phyloP scores from a whole-genome alignment of 2,113 vertebrate genomes.

The Bufo gargarizans region DNA sequence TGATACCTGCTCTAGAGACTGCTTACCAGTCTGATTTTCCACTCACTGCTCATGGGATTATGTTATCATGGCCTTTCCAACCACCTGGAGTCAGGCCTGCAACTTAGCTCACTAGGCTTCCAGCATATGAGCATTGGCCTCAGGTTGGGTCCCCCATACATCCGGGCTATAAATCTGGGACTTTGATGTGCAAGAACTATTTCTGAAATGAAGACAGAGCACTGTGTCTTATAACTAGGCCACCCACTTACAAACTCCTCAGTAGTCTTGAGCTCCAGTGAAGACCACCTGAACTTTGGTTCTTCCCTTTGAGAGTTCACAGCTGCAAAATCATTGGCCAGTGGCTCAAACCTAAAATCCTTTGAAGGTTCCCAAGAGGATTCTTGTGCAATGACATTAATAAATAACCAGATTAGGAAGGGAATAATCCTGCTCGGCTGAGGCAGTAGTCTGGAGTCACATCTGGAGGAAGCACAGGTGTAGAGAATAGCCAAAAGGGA shows the following conservation, averaged over 20 bases:
- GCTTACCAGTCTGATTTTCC: too few relatives aligned
- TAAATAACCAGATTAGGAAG: not conserved
- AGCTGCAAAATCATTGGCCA: slow-evolving; percentile 22
- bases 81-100: too few relatives aligned
- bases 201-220: not conserved
- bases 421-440: not conserved
- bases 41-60: too few relatives aligned
- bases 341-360: not conserved
- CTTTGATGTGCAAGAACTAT: not conserved
- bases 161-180: not conserved
- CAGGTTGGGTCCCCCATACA: not conserved
- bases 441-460: not conserved
- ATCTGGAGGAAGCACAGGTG: slow-evolving; percentile 10
- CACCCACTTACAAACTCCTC: not conserved
- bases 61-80: too few relatives aligned
- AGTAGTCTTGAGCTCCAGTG: not conserved
- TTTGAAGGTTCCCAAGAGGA: slow-evolving; percentile 8
- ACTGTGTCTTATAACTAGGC: not conserved
- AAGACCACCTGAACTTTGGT: slow-evolving; percentile 26
- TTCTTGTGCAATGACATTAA: not conserved
- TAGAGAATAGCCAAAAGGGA: not conserved
- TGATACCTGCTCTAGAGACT: too few relatives aligned
- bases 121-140: not conserved
- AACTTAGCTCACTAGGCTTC: too few relatives aligned
- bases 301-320: not conserved